These are phyloP conservation scores for Amblyornis subalaris DNA, from an alignment of 2,113 vertebrate genomes.

Conservation along the genomic window DNA sequence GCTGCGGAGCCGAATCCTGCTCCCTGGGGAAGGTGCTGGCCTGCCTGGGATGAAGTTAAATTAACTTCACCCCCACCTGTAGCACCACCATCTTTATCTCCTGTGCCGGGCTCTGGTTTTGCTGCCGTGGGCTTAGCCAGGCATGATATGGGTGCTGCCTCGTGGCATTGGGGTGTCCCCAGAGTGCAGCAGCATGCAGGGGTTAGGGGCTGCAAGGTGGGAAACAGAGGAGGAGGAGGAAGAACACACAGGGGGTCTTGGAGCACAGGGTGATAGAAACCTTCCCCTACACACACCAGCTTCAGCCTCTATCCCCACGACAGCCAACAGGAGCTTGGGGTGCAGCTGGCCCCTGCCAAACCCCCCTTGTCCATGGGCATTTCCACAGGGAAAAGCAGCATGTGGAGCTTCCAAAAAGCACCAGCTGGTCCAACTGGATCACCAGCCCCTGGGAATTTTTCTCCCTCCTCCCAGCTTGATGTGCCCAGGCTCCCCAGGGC, in stretches of 20 bases:
- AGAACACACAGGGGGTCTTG: neutral
- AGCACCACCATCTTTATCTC: neutral
- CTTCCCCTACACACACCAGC: accelerated
- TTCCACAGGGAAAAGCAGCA: neutral
- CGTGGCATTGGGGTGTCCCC: accelerated
- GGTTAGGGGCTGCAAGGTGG: neutral
- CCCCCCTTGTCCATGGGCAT: accelerated
- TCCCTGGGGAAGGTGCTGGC: neutral
- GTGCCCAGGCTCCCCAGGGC: neutral
- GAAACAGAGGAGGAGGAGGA: neutral
- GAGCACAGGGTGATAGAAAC: neutral
- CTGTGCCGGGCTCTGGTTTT: neutral
- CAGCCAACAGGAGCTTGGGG: accelerated
- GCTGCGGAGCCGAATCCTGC: neutral
- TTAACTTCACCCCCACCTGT: neutral
- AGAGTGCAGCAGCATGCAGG: neutral
- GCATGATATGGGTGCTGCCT: neutral
- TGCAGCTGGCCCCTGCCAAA: neutral
- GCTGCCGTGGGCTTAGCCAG: accelerated
- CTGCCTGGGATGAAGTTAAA: neutral
- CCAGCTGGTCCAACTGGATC: neutral
- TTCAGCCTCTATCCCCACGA: accelerated
- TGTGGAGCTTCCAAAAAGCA: accelerated
- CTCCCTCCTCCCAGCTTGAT: neutral
- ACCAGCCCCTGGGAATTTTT: neutral